Evolutionary conservation across 2,113 vertebrate genomes (phyloP).

Genomic region (Megatriorchis doriae): DNA sequence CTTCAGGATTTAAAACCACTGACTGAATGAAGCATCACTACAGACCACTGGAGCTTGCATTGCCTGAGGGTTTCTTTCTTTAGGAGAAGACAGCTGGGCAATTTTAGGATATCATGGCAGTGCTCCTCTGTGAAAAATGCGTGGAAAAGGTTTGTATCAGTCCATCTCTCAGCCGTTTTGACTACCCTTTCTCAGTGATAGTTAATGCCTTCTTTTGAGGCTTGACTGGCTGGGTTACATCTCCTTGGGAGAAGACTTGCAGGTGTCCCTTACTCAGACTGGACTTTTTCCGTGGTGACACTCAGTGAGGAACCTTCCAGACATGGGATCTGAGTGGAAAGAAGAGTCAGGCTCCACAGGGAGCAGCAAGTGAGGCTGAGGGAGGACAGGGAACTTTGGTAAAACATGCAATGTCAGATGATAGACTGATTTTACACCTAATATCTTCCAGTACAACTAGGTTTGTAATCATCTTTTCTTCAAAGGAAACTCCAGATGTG

Average conservation of each 20-base stretch:
- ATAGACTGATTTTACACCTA: background rate
- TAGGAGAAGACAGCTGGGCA: background rate
- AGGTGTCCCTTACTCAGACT: background rate
- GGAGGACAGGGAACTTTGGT: background rate
- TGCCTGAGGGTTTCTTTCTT: background rate
- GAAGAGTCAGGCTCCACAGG: background rate
- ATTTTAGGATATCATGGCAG: background rate
- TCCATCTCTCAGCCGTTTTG: background rate
- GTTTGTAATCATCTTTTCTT: background rate
- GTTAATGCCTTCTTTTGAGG: background rate
- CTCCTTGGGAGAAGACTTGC: background rate
- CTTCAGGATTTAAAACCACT: background rate
- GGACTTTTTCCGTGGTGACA: background rate
- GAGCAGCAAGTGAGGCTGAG: background rate
- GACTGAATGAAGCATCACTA: background rate
- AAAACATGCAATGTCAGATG: background rate
- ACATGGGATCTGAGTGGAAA: background rate
- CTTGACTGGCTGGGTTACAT: background rate
- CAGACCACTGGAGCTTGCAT: background rate
- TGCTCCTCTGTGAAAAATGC: background rate
- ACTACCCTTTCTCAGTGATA: background rate
- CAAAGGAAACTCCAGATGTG: background rate
- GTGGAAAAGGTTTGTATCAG: background rate
- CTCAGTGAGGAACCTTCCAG: background rate
- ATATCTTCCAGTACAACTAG: background rate